phyloP scores from a whole-genome alignment of 2,113 vertebrate genomes.

The Meles meles region DNA sequence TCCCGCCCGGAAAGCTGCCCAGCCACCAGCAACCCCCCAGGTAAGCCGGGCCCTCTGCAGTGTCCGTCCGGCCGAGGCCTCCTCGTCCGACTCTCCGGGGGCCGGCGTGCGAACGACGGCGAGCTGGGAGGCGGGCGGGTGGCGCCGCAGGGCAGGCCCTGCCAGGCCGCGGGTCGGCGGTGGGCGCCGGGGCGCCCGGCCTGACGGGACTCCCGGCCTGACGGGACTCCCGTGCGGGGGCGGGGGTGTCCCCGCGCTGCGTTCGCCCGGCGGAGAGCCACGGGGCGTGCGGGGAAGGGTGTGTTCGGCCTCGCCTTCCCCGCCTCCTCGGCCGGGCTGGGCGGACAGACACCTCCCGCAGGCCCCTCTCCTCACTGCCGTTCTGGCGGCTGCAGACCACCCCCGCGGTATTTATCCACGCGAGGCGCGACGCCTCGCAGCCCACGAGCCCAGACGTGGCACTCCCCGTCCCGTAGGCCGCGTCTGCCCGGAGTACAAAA shows the following conservation, averaged over 20 bases:
- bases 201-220: slow-evolving; percentile 5
- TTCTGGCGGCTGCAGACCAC: not conserved
- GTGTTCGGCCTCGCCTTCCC: not conserved
- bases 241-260: not conserved
- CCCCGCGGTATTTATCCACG: not conserved
- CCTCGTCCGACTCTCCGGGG: not conserved
- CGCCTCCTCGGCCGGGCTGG: not conserved
- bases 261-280: not conserved
- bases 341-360: not conserved
- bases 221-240: not conserved
- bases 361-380: not conserved
- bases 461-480: not conserved
- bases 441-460: not conserved
- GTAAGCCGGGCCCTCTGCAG: slow-evolving; percentile 62
- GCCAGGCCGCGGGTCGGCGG: not conserved
- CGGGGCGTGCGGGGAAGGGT: not conserved
- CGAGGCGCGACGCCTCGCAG: not conserved
- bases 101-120: not conserved
- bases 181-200: not conserved
- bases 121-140: not conserved
- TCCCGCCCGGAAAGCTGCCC: slow-evolving; percentile 78
- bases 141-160: not conserved
- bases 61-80: not conserved
- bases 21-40: slow-evolving; percentile 79
- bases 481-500: not conserved